These are phyloP conservation scores for Patella depressa DNA, from an alignment of 2,888 invertebrate genomes.

Conservation along the genomic window DNA sequence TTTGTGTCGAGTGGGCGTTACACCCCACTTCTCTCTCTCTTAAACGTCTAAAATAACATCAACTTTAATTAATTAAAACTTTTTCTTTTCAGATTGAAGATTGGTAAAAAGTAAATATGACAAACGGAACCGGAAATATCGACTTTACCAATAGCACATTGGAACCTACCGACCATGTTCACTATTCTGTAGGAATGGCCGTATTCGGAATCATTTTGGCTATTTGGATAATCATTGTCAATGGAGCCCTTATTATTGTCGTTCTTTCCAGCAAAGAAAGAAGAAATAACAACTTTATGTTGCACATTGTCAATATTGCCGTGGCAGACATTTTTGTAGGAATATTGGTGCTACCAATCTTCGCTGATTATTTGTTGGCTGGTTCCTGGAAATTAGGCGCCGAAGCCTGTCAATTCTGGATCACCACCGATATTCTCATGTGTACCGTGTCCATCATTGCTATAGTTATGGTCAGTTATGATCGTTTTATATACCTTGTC, in stretches of 20 bases:
- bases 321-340: slow-evolving; percentile 24
- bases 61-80: no score
- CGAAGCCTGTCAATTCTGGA: slow-evolving; percentile 25
- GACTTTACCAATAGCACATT: no score
- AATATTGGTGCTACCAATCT: slow-evolving; percentile 17
- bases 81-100: no score
- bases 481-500: slow-evolving; percentile 20
- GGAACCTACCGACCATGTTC: no score
- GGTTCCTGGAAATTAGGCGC: slow-evolving; percentile 21
- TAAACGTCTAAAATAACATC: no score
- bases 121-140: no score
- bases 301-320: slow-evolving; percentile 22
- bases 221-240: slow-evolving; percentile 19
- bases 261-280: slow-evolving; percentile 13
- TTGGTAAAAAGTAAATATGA: no score
- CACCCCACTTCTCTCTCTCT: no score
- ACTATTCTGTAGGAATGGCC: not conserved
- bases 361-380: slow-evolving; percentile 17
- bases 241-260: slow-evolving; percentile 20
- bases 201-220: slow-evolving; percentile 16
- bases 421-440: slow-evolving; percentile 18
- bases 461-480: slow-evolving; percentile 21
- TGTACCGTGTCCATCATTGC: slow-evolving; percentile 25
- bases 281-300: slow-evolving; percentile 17
- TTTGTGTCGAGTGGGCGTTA: no score